Base-by-base conservation (phyloP, 2,888 invertebrate species). In the Venusia cambrica region DNA sequence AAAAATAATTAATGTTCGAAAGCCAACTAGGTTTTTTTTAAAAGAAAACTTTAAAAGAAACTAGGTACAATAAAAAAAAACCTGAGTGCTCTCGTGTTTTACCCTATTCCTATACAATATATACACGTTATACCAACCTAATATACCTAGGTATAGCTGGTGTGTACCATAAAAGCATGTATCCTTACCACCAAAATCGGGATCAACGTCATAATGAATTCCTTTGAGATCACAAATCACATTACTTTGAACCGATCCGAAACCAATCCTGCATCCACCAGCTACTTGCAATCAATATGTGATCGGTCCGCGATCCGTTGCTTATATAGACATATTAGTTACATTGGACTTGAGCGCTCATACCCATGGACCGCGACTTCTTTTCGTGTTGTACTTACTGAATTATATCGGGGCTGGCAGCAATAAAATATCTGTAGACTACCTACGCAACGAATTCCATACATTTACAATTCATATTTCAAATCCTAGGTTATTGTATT, bases 181-280 rank as follows among this genome's bases (percentile, higher is more conserved):
- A 20, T 27, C 11, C 66, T 66, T 50, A 70, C 69, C 67, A 69
- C 59, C 58, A 70, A 66, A 57, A 62, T 48, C 28, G 52, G 51
- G 34, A 66, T 36, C 49, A 45, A 50, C 48, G 34, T 39, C 68
- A 63, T 69, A 3, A 39, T 51, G 20, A 41, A 13, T 45, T 38
- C 43, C 26, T 44, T 45, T 50, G 54, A 63, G 52, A 57, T 57
- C 62, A 63, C 66, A 44, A 57, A 55, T 63, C 63, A 68, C 66
- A 59, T 60, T 53, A 63, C 62, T 51, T 54, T 56, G 48, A 44
- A 49, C 28, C 33, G 26, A 37, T 48, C 27, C 33, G 26, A 39
- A 41, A 38, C 36, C 29, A 18, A 48, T 45, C 45, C 45, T 44
- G 40, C 40, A 29, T 24, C 22, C 30, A 41, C 31, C 37, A 36